phyloP scores from a whole-genome alignment of 2,888 invertebrate genomes.

The Scaptomyza polygonia region DNA sequence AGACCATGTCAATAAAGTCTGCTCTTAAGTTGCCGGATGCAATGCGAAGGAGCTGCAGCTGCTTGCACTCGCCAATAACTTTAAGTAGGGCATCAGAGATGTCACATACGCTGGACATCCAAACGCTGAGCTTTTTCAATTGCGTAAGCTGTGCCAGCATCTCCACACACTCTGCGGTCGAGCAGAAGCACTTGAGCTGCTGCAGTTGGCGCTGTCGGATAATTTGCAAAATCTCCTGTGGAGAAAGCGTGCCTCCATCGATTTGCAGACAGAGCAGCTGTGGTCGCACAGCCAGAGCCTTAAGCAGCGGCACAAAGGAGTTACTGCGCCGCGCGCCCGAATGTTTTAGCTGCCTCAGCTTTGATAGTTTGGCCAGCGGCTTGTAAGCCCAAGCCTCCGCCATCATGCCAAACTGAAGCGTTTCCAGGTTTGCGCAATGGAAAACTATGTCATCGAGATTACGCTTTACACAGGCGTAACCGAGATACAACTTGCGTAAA shows the following conservation, averaged over 20 bases:
- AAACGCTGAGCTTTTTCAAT: slow-evolving; percentile 51
- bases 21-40: slow-evolving; percentile 37
- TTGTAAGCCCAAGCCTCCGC: slow-evolving; percentile 38
- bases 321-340: slow-evolving; percentile 44
- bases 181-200: slow-evolving; percentile 60
- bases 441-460: slow-evolving; percentile 46
- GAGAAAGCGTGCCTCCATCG: slow-evolving; percentile 58
- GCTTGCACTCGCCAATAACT: slow-evolving; percentile 40
- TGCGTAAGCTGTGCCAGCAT: slow-evolving; percentile 33
- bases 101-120: slow-evolving; percentile 60
- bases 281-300: slow-evolving; percentile 22
- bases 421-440: slow-evolving; percentile 51
- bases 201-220: slow-evolving; percentile 32
- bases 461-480: slow-evolving; percentile 35
- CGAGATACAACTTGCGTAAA: slow-evolving; percentile 40
- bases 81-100: slow-evolving; percentile 46
- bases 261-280: slow-evolving; percentile 51
- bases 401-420: slow-evolving; percentile 54
- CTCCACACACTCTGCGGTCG: slow-evolving; percentile 44
- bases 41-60: slow-evolving; percentile 42
- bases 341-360: slow-evolving; percentile 44
- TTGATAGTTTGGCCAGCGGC: slow-evolving; percentile 45
- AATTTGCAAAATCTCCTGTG: slow-evolving; percentile 48
- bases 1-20: slow-evolving; percentile 40
- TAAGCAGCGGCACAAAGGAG: slow-evolving; percentile 60